A percentile compares a stretch with the other conserved stretches of the same genome.
Evolutionary conservation across 2,888 invertebrate genomes (phyloP).

Genomic region (Mactromeris polynyma): DNA sequence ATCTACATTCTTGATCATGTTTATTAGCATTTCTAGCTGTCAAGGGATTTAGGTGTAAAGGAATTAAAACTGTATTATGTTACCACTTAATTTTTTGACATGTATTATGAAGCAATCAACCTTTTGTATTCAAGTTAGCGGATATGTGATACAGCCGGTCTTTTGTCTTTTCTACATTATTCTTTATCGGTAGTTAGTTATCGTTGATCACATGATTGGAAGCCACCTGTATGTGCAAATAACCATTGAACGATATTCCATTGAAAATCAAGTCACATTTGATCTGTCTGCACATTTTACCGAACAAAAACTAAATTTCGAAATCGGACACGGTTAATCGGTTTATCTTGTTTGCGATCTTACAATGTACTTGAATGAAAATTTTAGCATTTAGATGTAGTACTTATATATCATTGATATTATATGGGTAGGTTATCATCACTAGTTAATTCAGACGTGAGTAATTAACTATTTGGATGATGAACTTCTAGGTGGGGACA

Average conservation of each 20-base stretch:
- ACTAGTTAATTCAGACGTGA: not conserved
- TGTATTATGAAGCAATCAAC: not conserved
- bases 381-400: not conserved
- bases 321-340: not conserved
- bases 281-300: not conserved
- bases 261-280: not conserved
- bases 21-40: conserved; percentile 3
- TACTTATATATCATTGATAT: not conserved
- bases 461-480: not conserved
- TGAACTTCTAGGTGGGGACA: not conserved
- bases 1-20: not conserved
- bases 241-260: not conserved
- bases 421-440: not conserved
- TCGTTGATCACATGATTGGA: conserved; percentile 4
- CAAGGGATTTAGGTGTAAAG: conserved; percentile 1
- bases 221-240: not conserved
- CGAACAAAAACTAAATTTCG: not conserved
- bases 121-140: conserved; percentile 8
- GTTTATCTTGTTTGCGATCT: not conserved
- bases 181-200: not conserved
- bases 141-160: not conserved
- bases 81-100: conserved; percentile 9
- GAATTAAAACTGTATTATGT: not conserved
- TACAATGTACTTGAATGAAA: not conserved
- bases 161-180: conserved; percentile 5